Evolutionary conservation across 2,888 invertebrate species (phyloP), one percentile per base, ranked within the genome.

Genomic region (Anodontia alba): DNA sequence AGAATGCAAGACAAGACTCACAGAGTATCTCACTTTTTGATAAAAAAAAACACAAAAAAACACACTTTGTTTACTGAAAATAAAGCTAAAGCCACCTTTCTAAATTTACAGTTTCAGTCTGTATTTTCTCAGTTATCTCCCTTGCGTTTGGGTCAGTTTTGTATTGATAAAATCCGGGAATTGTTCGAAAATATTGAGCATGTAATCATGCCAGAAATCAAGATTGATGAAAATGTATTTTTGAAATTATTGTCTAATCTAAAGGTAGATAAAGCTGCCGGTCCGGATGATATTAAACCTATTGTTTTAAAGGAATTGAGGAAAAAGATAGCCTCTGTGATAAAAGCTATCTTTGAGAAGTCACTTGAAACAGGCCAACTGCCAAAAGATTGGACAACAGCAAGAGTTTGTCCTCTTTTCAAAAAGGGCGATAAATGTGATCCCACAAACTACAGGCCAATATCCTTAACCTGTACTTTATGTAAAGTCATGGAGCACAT

Each of bases 271-370:
- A 72, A 72, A 51, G 72, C 51, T n/a, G 51, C 72, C 12, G 54
- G 72, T 17, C 72, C 72, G 51, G 72, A 72, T 33, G 51, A 54
- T 23, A 51, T 72, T n/a, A 72, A 72, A 51, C 72, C 72, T 3
- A 1, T 72, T n/a, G 36, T 54, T n/a, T 51, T 31, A 31, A 72
- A n/a, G 17, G 51, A 72, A 49, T 33, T 72, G 10, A 72, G 54
- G 33, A 49, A 36, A n/a, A 31, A 54, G 17, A 72, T 72, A n/a
- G 17, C n/a, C n/a, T n/a, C n/a, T n/a, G n/a, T n/a, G n/a, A n/a
- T n/a, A n/a, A n/a, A n/a, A n/a, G n/a, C n/a, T n/a, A n/a, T n/a
- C n/a, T n/a, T n/a, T n/a, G n/a, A n/a, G n/a, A n/a, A n/a, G n/a
- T n/a, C n/a, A n/a, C n/a, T n/a, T n/a, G n/a, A n/a, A n/a, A n/a